Percentiles rank a stretch among this genome's conserved stretches.
phyloP scores from a whole-genome alignment of 2,113 vertebrate species.

The Nibea coibor region DNA sequence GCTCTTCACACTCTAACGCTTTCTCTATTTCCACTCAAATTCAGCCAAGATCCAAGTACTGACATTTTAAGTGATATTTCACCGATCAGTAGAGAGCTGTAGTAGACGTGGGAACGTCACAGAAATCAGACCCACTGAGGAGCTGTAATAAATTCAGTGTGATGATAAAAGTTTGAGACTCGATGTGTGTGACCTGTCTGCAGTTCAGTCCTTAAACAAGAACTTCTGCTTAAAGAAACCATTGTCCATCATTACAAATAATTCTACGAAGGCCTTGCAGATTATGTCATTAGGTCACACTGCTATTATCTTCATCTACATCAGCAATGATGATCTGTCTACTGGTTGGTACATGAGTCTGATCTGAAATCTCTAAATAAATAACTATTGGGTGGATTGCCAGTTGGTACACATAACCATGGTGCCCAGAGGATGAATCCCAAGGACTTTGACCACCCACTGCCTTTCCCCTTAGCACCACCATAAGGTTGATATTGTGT shows the following conservation, averaged over 20 bases:
- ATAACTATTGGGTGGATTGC: background rate
- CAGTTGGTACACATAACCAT: too few relatives aligned
- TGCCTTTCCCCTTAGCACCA: too few relatives aligned
- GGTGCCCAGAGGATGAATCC: too few relatives aligned
- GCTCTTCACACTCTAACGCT: slow-evolving; percentile 15
- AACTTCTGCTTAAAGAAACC: slow-evolving; percentile 6
- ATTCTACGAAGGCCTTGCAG: background rate
- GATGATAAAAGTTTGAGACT: background rate
- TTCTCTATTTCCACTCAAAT: slow-evolving; percentile 6
- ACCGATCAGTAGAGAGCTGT: slow-evolving; percentile 6
- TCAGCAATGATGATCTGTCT: background rate
- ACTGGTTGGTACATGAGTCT: background rate
- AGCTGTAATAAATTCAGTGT: slow-evolving; percentile 28
- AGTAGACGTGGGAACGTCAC: slow-evolving; percentile 4
- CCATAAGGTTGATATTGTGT: too few relatives aligned
- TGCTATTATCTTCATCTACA: too few relatives aligned
- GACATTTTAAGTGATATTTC: slow-evolving; percentile 6
- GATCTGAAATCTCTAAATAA: background rate
- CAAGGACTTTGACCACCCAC: too few relatives aligned
- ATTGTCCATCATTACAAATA: background rate
- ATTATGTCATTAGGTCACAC: background rate
- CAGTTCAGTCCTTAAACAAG: background rate
- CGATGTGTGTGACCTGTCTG: background rate
- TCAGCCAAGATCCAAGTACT: background rate
- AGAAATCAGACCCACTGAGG: background rate